These are phyloP conservation scores for Atherinosoma microstoma DNA, from an alignment of 2,797 vertebrate species.

Conservation along the genomic window DNA sequence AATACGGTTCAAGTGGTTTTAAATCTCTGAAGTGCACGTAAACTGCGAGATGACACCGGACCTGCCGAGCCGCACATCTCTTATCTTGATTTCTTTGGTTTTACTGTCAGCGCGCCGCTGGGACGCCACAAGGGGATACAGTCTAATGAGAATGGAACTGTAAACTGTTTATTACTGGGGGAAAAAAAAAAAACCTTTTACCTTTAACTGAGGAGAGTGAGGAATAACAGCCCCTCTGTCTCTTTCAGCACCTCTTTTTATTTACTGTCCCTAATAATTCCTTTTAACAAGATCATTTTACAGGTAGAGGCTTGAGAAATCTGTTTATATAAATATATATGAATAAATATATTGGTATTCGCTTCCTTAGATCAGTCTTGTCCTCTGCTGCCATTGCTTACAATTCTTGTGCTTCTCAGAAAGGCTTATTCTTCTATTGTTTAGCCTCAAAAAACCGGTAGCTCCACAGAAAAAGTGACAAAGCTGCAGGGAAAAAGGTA, in stretches of 20 bases:
- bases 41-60: conserved; percentile 28
- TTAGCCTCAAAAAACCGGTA: background rate
- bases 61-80: conserved; percentile 34
- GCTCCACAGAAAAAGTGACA: conserved; percentile 6
- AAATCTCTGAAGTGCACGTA: conserved; percentile 48
- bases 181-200: conserved; percentile 20
- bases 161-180: conserved; percentile 32
- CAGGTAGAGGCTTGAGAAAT: conserved; percentile 2
- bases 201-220: background rate
- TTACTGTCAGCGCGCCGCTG: conserved; percentile 26
- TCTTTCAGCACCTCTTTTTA: background rate
- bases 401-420: conserved; percentile 14
- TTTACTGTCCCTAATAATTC: conserved; percentile 14
- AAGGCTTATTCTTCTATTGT: conserved; percentile 12
- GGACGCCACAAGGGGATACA: conserved; percentile 38
- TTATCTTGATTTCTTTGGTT: conserved; percentile 32
- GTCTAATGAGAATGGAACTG: conserved; percentile 47
- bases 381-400: conserved; percentile 2
- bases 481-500: background rate
- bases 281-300: conserved; percentile 20
- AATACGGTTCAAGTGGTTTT: conserved; percentile 48
- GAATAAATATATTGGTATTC: background rate
- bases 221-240: conserved; percentile 15
- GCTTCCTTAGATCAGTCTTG: background rate
- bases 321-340: background rate